Percentiles rank a stretch among this genome's conserved stretches.
Conservation (phyloP, 2,888 invertebrate genomes). For the Spilarctia lutea region DNA sequence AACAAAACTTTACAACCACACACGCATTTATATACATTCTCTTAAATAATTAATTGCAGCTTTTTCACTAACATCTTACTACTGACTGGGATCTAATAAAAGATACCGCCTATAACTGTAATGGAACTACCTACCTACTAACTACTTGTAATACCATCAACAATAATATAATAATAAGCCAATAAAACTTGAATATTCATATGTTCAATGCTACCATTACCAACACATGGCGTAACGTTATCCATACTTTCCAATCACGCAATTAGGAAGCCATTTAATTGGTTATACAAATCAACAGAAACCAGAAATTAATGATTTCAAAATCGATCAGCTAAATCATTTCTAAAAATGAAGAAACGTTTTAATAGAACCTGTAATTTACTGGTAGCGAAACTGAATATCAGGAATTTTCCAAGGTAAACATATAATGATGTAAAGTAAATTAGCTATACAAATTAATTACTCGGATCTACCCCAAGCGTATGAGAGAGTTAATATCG, state of each 20-base stretch:
- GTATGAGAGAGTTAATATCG: conserved; percentile 41
- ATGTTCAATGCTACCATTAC: conserved; percentile 52
- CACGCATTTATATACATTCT: neutral
- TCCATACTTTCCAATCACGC: conserved; percentile 45
- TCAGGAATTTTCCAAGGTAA: conserved; percentile 31
- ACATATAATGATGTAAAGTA: conserved; percentile 27
- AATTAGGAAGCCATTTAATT: conserved; percentile 41
- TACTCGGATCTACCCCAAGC: conserved; percentile 23
- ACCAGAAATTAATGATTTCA: conserved; percentile 12
- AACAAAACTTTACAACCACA: no score
- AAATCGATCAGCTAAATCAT: conserved; percentile 22
- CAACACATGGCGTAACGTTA: conserved; percentile 38
- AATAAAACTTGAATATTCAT: conserved; percentile 58
- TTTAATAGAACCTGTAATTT: conserved; percentile 34
- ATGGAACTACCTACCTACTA: neutral
- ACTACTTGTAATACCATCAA: conserved; percentile 15
- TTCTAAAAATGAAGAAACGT: conserved; percentile 25
- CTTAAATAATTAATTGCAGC: neutral
- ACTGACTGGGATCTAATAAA: neutral
- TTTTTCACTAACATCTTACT: neutral
- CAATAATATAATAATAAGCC: conserved; percentile 31
- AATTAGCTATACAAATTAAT: conserved; percentile 33
- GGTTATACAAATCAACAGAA: conserved; percentile 33
- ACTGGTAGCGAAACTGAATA: conserved; percentile 28
- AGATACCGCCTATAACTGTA: neutral